Base-by-base conservation (phyloP, 2,797 vertebrate species). In the Mastacembelus armatus region DNA sequence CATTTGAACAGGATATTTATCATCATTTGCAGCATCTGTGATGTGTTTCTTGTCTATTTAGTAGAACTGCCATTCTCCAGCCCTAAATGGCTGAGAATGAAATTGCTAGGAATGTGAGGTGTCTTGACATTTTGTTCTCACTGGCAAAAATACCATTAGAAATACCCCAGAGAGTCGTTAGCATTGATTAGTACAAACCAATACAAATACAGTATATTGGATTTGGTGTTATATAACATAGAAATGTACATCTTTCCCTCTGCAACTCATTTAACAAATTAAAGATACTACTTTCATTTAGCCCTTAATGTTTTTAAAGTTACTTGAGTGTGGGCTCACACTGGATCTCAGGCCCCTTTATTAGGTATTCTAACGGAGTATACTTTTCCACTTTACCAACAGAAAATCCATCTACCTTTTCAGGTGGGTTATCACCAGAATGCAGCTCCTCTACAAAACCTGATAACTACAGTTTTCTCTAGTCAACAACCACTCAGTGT, bases 381-480 rank as follows among this genome's bases (percentile, higher is more conserved):
- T 81, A 74, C 88, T 88, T 88, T 89, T 80, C 83, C 77, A 74
- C 82, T 75, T 78, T 56, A 40, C 44, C 52, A 91, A 88, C 82
- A 89, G 89, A 82, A 92, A 90, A 92, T 91, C 87, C 79, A 89
- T 89, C 84, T 71, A 80, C 78, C 86, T 88, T 90, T 90, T 89
- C 84, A 70, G 66, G 6, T 57, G 88, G 87, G 91, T 92, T 92
- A 92, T 89, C 88, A 89, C 80, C 70, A 62, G 52, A 81, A 74
- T 35, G 79, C 89, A 87, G 86, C 85, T 62, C 77, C 73, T 79
- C 74, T 43, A 24, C 35, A 2, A 65, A 63, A n/a, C 63, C 77
- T 26, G 84, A 89, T 89, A 88, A 82, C 70, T 67, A 7, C 18
- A 21, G 63, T 76, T 71, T 71, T 59, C 71, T 81, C 57, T 18